Evolutionary conservation across 2,113 vertebrate genomes (phyloP).

Genomic region (Rhombomys opimus): DNA sequence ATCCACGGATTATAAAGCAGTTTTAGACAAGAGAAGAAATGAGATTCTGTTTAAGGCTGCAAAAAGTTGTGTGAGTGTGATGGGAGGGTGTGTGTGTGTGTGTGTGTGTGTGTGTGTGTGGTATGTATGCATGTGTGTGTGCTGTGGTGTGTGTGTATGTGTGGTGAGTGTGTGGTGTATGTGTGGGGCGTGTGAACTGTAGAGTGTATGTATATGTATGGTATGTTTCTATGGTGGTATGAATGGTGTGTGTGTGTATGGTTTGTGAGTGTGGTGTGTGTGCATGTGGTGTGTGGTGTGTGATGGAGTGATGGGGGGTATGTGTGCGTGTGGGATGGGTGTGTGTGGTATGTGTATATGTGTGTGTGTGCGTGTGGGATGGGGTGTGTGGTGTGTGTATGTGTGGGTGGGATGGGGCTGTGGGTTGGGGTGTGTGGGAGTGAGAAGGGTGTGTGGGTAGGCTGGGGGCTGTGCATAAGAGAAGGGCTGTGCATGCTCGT

Average conservation of each 20-base stretch:
- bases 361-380: neutral
- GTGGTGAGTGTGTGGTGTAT: neutral
- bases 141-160: neutral
- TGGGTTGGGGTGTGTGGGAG: neutral
- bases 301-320: neutral
- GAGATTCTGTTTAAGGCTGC: neutral
- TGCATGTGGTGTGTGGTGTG: neutral
- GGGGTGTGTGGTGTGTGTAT: neutral
- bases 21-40: neutral
- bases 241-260: neutral
- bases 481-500: neutral
- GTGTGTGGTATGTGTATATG: neutral
- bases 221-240: no score
- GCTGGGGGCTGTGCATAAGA: neutral
- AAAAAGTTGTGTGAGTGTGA: neutral
- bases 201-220: neutral
- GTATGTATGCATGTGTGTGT: neutral
- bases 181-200: neutral
- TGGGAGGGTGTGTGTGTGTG: neutral
- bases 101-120: neutral
- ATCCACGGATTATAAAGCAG: neutral
- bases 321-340: neutral
- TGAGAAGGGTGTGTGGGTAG: neutral
- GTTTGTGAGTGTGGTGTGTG: neutral
- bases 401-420: neutral